Base-by-base conservation (phyloP, 1,140 invertebrate genomes). In the Lasioglossum albipes region DNA sequence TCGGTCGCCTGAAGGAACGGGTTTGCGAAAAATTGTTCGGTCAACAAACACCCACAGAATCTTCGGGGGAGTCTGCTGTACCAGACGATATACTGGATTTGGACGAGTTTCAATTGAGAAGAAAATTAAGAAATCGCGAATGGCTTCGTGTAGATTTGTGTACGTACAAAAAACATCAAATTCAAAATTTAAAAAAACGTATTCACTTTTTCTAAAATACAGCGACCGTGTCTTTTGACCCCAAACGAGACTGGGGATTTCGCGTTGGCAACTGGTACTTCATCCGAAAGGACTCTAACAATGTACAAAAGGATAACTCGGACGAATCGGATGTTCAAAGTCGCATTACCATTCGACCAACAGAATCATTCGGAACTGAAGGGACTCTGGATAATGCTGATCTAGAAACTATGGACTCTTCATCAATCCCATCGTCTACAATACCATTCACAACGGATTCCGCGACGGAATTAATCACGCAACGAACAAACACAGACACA, bases 211-310 rank as follows among this genome's bases (percentile, higher is more conserved):
- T 27, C 27, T 27, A 27, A 54, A 76, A 84, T 85, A 16, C 68
- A 91, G 90, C 85, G 45, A 87, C 54, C 4, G 6, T 91, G 31
- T 65, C 73, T 5, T 88, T 91, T 31, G 82, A 91, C 70, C 85
- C 87, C n/a, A 80, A 84, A 31, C 66, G 73, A n/a, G 90, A 92
- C 83, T 90, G 88, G 88, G 90, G 89, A 16, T 90, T 91, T 61
- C 90, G 78, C 20, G 10, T 92, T 52, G 90, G 89, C 6, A 86
- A 87, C 22, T 92, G 91, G 91, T 91, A 90, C 64, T 79, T 91
- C 27, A 91, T 91, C 64, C 82, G 78, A 45, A 90, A 89, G 79
- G 36, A 42, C 69, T 41, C 45, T 61, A 80, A 16, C 13, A 61
- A 64, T 12, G 31, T 9, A n/a, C 42, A 75, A 1, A 65, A 75